Base-by-base conservation (phyloP, 2,113 vertebrate genomes). In the Trogon melanurus region DNA sequence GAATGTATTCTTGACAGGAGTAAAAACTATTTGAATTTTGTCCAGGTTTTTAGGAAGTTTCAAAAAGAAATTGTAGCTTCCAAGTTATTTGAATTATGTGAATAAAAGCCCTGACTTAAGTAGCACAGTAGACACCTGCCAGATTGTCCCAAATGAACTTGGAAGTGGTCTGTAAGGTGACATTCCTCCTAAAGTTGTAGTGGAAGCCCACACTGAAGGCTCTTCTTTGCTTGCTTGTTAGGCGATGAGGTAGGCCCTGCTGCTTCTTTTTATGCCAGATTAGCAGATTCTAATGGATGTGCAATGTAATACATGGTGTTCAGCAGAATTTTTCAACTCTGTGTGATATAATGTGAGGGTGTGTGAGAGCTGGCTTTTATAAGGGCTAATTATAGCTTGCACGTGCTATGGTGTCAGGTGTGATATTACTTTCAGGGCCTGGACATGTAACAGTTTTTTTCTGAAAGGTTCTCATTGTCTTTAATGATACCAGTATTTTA, bases 321-420 rank as follows among this genome's bases (percentile, higher is more conserved):
- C 1, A 2, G n/a, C 32, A 84, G 73, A 48, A 21, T 34, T 48
- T 57, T 76, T 78, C 41, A 44, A 17, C 56, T 38, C 38, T 51
- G 1, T 18, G 2, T 30, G 13, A 7, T 54, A 21, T 20, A 51
- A 22, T 53, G 44, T 0, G 2, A 66, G n/a, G 23, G 3, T 26
- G 7, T 29, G 14, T 18, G 70, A 67, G 36, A 71, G 21, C 21
- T 74, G 44, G 9, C 23, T 70, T 57, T 73, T 27, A 16, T 13
- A 8, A 21, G 25, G 14, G 32, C 41, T 70, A 14, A 30, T 48
- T 86, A 30, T 32, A 78, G 13, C 41, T 27, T 26, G 16, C 21
- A 29, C 12, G 73, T 78, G 27, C 25, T 72, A 5, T 34, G 32
- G 21, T 7, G 19, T 13, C 25, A 3, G 13, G 9, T 70, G 7